Conservation (phyloP, 2,888 invertebrate species). For the Laspeyria flexula region DNA sequence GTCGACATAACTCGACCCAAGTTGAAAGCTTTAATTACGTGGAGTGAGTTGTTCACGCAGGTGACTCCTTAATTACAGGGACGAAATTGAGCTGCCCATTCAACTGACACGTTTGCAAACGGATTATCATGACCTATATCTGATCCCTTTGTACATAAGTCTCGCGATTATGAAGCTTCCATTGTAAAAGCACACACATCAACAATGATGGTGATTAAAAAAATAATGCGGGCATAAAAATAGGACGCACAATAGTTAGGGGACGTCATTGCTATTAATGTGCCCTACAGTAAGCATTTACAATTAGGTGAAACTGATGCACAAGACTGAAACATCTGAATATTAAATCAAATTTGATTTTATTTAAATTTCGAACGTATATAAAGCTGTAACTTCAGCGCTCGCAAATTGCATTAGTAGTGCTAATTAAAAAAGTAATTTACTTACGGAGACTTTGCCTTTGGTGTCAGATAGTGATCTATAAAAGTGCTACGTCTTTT, state of each 20-base stretch:
- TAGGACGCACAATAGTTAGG: constrained; percentile 16
- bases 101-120: constrained; percentile 79
- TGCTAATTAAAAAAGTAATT: constrained; percentile 35
- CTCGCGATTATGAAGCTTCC: constrained; percentile 42
- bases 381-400: constrained; percentile 16
- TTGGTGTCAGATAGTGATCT: constrained; percentile 8
- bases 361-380: constrained; percentile 14
- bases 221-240: constrained; percentile 31
- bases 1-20: constrained; percentile 79
- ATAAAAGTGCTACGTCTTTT: no score
- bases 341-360: not conserved
- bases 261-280: constrained; percentile 5
- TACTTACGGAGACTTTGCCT: constrained; percentile 24
- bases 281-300: not conserved
- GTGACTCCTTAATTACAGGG: constrained; percentile 84
- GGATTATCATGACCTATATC: constrained; percentile 75
- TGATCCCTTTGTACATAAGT: constrained; percentile 48
- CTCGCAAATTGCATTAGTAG: constrained; percentile 27
- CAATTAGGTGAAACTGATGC: not conserved
- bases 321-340: not conserved
- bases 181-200: constrained; percentile 40
- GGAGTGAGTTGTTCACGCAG: constrained; percentile 83
- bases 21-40: constrained; percentile 83
- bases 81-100: constrained; percentile 82
- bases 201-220: constrained; percentile 37